Percentiles rank a stretch among this genome's conserved stretches.
Conservation (phyloP, 1,140 invertebrate species). For the Lycorma delicatula region DNA sequence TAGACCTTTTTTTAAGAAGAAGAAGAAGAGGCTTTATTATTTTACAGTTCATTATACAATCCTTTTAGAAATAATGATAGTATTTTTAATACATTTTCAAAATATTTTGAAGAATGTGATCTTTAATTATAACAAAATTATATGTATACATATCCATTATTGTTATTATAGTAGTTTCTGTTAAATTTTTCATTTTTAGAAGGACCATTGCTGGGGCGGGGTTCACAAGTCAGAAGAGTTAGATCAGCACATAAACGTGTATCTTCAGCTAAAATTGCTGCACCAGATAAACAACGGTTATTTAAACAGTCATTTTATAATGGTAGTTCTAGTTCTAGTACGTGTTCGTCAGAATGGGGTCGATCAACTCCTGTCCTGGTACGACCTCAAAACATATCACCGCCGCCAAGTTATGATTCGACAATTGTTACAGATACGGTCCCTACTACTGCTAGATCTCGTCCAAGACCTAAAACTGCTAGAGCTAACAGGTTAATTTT, state of each 20-base stretch:
- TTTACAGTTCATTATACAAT: too few relatives aligned
- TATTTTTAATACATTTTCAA: too few relatives aligned
- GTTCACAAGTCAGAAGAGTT: slow-evolving; percentile 47
- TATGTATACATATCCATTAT: too few relatives aligned
- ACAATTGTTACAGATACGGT: background rate
- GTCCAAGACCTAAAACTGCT: slow-evolving; percentile 38
- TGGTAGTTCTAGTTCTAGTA: slow-evolving; percentile 26
- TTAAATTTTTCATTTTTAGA: too few relatives aligned
- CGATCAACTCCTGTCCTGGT: slow-evolving; percentile 1
- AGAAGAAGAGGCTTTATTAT: too few relatives aligned
- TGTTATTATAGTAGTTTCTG: too few relatives aligned
- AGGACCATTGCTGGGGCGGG: slow-evolving; percentile 45
- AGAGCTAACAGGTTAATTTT: slow-evolving; percentile 37
- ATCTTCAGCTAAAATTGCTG: slow-evolving; percentile 27
- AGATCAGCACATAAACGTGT: slow-evolving; percentile 45
- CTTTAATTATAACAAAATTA: too few relatives aligned
- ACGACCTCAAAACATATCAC: background rate
- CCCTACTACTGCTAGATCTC: slow-evolving; percentile 11
- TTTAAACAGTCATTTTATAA: slow-evolving; percentile 22
- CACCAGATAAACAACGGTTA: slow-evolving; percentile 24
- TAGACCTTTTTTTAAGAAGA: too few relatives aligned
- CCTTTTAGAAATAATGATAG: too few relatives aligned
- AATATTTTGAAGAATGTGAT: too few relatives aligned
- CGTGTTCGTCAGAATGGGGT: slow-evolving; percentile 31
- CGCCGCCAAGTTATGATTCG: slow-evolving; percentile 2